Evolutionary conservation across 2,113 vertebrate genomes (phyloP).

Genomic region (Alces alces): DNA sequence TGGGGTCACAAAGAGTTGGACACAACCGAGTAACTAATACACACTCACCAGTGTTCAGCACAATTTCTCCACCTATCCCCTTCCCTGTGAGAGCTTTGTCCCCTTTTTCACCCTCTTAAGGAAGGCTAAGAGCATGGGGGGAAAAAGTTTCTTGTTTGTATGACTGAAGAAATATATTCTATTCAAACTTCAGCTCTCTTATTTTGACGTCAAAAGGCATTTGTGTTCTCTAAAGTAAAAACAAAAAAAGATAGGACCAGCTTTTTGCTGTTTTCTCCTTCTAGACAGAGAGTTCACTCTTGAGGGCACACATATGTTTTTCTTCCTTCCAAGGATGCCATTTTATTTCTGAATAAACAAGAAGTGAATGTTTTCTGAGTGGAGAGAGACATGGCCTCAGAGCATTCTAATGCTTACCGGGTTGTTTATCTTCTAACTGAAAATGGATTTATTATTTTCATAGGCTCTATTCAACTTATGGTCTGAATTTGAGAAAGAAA

Average conservation of each 20-base stretch:
- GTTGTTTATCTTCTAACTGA: conserved; percentile 31
- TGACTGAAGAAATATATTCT: conserved; percentile 3
- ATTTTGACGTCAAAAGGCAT: conserved; percentile 56
- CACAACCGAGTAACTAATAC: background rate
- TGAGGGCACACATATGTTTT: conserved; percentile 46
- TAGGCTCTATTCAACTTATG: background rate
- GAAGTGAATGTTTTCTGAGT: conserved; percentile 48
- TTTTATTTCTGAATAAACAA: conserved; percentile 59
- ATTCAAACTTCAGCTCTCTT: conserved; percentile 39
- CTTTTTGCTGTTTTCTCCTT: conserved; percentile 29
- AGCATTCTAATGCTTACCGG: conserved; percentile 15
- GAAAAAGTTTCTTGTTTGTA: background rate
- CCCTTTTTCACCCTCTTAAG: background rate
- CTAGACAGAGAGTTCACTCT: conserved; percentile 1
- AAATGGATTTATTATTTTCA: conserved; percentile 30
- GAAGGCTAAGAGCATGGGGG: background rate
- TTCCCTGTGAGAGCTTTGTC: background rate
- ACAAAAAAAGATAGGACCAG: conserved; percentile 52
- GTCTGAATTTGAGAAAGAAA: background rate
- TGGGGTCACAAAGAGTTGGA: background rate
- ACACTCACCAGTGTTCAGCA: background rate
- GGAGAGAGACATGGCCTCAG: conserved; percentile 18
- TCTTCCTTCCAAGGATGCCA: conserved; percentile 39
- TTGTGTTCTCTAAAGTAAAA: conserved; percentile 51
- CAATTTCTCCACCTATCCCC: background rate